Conservation (phyloP, 2,113 vertebrate species). For the Cynoglossus semilaevis region DNA sequence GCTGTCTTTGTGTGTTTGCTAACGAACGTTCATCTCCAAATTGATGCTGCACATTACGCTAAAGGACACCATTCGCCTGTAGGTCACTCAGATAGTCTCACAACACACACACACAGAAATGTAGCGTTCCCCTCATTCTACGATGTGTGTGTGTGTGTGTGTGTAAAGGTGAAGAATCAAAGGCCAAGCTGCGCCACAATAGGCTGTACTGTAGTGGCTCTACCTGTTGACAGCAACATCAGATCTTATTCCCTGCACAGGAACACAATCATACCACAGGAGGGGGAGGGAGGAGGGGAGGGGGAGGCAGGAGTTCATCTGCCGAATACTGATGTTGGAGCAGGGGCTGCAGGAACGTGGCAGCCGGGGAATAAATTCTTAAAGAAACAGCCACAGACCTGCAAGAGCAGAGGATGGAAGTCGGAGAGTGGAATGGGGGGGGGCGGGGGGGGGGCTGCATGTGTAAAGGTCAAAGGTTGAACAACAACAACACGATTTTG, state of each 20-base stretch:
- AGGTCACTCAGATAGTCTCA: neutral
- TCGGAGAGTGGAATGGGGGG: neutral
- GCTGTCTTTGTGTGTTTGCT: no score
- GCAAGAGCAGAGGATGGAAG: neutral
- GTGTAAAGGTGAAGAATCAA: no score
- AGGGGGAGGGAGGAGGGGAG: conserved; percentile 16
- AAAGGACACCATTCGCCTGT: no score
- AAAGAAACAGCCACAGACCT: conserved; percentile 35
- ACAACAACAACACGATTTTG: neutral
- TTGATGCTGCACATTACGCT: no score
- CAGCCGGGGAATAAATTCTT: conserved; percentile 47
- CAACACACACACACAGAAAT: neutral
- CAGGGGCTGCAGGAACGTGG: conserved; percentile 24
- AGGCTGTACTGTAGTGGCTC: conserved; percentile 38
- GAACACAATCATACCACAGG: conserved; percentile 57
- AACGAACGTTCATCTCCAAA: no score
- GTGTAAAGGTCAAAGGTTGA: neutral
- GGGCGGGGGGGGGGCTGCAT: neutral
- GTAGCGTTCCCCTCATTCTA: neutral
- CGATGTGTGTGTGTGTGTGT: neutral
- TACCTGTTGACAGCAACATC: conserved; percentile 59
- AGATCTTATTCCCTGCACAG: conserved; percentile 59
- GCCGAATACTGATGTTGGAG: conserved; percentile 62
- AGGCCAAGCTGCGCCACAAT: conserved; percentile 26
- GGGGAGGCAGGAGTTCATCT: neutral